A percentile compares a stretch with the other conserved stretches of the same genome.
phyloP scores from a whole-genome alignment of 2,888 invertebrate genomes.

The Tenthredo notha region DNA sequence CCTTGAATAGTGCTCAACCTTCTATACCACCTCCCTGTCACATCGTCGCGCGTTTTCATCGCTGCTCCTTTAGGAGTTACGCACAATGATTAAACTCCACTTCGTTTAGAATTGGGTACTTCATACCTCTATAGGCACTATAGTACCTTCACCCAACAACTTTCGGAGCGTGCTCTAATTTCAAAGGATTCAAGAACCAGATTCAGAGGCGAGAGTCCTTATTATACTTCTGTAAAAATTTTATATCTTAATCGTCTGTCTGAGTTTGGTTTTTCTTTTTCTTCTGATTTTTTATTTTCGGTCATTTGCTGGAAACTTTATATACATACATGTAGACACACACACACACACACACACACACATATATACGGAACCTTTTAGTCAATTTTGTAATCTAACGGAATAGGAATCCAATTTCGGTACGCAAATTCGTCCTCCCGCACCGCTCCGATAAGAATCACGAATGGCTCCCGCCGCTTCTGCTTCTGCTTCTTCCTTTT shows the following conservation, averaged over 20 bases:
- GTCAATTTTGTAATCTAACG: slow-evolving; percentile 44
- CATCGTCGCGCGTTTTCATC: background rate
- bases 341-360: too few species aligned
- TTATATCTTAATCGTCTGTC: background rate
- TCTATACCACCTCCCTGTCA: background rate
- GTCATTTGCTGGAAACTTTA: background rate
- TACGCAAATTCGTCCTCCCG: slow-evolving; percentile 49
- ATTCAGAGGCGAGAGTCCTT: background rate
- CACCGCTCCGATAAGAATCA: slow-evolving; percentile 41
- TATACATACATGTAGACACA: too few species aligned
- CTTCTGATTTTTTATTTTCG: background rate
- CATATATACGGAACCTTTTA: background rate
- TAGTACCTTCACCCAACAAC: background rate
- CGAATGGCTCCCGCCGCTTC: background rate
- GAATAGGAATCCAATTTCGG: slow-evolving; percentile 49
- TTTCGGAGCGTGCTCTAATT: background rate
- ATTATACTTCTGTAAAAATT: background rate
- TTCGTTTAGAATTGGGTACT: background rate
- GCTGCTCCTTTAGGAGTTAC: background rate
- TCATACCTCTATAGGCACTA: background rate
- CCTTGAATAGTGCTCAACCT: background rate
- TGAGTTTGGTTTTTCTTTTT: background rate
- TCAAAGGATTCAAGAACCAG: background rate
- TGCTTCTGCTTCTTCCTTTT: background rate
- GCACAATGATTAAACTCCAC: background rate